Base-by-base conservation (phyloP, 2,888 invertebrate species). In the Antitype chi region DNA sequence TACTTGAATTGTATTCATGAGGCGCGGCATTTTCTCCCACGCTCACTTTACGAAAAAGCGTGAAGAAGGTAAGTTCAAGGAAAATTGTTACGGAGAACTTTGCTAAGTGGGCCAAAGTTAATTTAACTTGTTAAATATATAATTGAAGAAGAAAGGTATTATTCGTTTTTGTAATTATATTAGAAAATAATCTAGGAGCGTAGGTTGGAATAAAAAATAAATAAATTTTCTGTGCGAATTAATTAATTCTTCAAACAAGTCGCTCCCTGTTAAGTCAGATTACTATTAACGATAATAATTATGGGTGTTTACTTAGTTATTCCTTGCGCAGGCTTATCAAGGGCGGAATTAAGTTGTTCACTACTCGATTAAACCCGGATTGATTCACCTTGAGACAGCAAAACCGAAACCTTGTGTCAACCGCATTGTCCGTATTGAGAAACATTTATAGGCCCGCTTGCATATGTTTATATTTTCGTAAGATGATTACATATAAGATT, bases 381-480 rank as follows among this genome's bases (percentile, higher is more conserved):
- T 47, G 1, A 52, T 52, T 57, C 9, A 57, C 82, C 76, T 82
- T 76, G 64, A 81, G 32, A 43, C 47, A 47, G 57, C 38, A 71
- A 69, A 76, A 20, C 60, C 17, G 17, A 71, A 76, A 59, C 82
- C 62, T 82, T 70, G 28, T 23, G n/a, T 38, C 59, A 70, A 62
- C 62, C 59, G 53, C 67, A 82, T 82, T 73, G 69, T 73, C 67
- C 66, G 28, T 72, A 86, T 86, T 72, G 47, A 55, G 86, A 78
- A 82, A 84, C 49, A 59, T 74, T 83, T 86, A 86, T 72, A 72
- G 74, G 69, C 57, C 62, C 55, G 64, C 62, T 76, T 60, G 57
- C 70, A 77, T 75, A 79, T 67, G 70, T 57, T 67, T 73, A 68
- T 84, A 67, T 82, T 87, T 82, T 87, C 80, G 88, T 67, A 85